Conservation (phyloP, 2,888 invertebrate genomes). For the Drosophila kambysellisi region DNA sequence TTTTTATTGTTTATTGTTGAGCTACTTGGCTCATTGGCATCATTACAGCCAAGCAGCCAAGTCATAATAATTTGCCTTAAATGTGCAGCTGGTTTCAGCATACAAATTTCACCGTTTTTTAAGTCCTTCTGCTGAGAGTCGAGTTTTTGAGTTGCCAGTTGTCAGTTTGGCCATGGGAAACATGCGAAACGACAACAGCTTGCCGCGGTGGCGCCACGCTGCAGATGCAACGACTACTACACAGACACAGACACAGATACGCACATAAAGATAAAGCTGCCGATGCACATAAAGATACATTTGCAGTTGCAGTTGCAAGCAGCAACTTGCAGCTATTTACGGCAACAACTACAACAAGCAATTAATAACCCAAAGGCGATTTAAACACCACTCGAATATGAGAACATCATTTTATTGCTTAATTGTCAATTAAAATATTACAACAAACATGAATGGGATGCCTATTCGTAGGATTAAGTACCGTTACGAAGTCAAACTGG, state of each 20-base stretch:
- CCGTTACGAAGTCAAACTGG: background rate
- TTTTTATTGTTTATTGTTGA: slow-evolving; percentile 8
- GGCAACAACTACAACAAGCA: slow-evolving; percentile 19
- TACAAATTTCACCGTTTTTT: background rate
- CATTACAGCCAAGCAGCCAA: slow-evolving; percentile 9
- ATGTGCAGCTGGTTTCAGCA: slow-evolving; percentile 48
- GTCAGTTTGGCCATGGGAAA: slow-evolving; percentile 45
- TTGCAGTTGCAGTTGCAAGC: slow-evolving; percentile 1
- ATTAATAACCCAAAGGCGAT: slow-evolving; percentile 41
- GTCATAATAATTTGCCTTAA: slow-evolving; percentile 69
- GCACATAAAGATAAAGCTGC: background rate
- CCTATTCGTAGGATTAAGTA: too few relatives aligned
- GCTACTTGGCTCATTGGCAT: slow-evolving; percentile 39
- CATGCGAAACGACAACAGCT: background rate
- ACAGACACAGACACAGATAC: slow-evolving; percentile 31
- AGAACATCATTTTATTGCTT: slow-evolving; percentile 48
- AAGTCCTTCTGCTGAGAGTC: background rate
- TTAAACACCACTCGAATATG: slow-evolving; percentile 36
- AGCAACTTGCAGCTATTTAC: background rate
- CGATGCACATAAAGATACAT: slow-evolving; percentile 6
- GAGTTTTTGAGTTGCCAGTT: background rate
- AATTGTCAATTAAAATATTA: slow-evolving; percentile 59
- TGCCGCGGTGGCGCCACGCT: slow-evolving; percentile 33
- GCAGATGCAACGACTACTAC: slow-evolving; percentile 19
- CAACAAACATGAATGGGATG: slow-evolving; percentile 10